Conservation (phyloP, 2,797 vertebrate species). For the Mormyrops boulengeri region DNA sequence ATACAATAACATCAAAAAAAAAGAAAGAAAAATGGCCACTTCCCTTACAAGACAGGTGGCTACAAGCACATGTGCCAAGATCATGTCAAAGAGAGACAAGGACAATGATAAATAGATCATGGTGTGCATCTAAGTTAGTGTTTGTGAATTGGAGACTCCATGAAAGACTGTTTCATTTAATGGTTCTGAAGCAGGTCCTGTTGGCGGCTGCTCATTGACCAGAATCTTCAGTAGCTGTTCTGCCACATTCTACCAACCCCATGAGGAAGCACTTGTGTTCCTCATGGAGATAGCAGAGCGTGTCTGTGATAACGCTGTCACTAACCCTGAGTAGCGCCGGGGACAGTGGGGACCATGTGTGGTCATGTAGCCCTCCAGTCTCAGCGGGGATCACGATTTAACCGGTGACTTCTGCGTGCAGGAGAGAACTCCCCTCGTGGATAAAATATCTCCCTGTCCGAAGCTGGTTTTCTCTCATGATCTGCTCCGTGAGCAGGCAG, state of each 20-base stretch:
- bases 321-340: not conserved
- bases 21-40: not conserved
- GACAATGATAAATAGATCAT: not conserved
- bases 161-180: not conserved
- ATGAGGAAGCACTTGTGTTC: not conserved
- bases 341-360: not conserved
- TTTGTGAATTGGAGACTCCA: not conserved
- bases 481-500: not conserved
- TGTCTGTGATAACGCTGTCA: not conserved
- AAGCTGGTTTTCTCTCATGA: not conserved
- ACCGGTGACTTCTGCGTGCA: not conserved
- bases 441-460: not conserved
- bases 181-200: not conserved
- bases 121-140: not conserved
- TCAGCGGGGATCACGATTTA: not conserved
- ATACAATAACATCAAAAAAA: not conserved
- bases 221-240: not conserved
- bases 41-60: slow-evolving; percentile 9
- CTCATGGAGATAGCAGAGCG: not conserved
- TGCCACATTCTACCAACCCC: too few species aligned
- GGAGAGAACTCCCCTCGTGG: not conserved
- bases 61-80: not conserved
- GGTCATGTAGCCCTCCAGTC: not conserved
- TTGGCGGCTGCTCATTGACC: not conserved
- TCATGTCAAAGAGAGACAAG: not conserved